A percentile compares a stretch with the other conserved stretches of the same genome.
phyloP scores from a whole-genome alignment of 2,113 vertebrate genomes.

The Lynx canadensis region DNA sequence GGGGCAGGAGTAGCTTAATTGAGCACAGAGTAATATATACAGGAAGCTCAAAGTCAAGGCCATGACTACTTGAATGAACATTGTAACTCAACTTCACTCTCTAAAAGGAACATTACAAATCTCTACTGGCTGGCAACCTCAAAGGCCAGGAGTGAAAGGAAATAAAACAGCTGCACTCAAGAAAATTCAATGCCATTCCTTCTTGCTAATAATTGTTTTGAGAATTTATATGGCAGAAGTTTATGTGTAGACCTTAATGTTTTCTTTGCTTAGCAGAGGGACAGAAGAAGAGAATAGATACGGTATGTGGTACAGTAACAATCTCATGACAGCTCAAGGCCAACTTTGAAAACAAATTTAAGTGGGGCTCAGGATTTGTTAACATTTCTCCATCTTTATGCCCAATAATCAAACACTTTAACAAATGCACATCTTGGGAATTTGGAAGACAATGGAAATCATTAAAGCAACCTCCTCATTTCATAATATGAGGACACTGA shows the following conservation, averaged over 20 bases:
- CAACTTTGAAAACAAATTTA: conserved; percentile 37
- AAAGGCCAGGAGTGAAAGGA: neutral
- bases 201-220: conserved; percentile 2
- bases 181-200: neutral
- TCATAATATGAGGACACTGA: neutral
- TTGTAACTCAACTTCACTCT: conserved; percentile 3
- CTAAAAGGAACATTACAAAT: neutral
- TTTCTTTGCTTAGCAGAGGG: neutral
- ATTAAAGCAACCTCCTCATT: neutral
- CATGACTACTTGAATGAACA: conserved; percentile 1
- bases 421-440: neutral
- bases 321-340: neutral
- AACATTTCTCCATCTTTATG: neutral
- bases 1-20: neutral
- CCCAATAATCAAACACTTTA: neutral
- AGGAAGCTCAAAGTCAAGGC: conserved; percentile 8
- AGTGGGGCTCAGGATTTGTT: neutral
- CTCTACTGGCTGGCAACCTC: neutral
- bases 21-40: neutral
- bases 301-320: neutral
- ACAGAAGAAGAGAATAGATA: neutral
- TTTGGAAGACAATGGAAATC: neutral
- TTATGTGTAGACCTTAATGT: neutral
- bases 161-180: neutral
- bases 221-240: conserved; percentile 12